phyloP scores from a whole-genome alignment of 2,888 invertebrate genomes.

The Ischnura elegans region DNA sequence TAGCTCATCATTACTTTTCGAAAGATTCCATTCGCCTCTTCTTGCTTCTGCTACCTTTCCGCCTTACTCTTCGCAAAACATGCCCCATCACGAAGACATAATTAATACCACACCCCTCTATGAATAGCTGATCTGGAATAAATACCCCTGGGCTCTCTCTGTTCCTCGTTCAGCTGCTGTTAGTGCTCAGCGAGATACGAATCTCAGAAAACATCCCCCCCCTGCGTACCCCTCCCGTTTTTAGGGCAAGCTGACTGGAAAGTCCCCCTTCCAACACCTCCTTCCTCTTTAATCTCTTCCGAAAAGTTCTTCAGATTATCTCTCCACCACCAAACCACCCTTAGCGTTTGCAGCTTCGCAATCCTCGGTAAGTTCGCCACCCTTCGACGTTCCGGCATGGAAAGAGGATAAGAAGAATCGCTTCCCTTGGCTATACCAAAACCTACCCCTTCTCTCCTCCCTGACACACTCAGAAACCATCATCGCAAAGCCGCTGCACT shows the following conservation, averaged over 20 bases:
- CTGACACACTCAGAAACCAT: neutral
- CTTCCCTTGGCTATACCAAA: too few species aligned
- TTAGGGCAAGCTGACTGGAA: neutral
- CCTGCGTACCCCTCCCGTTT: neutral
- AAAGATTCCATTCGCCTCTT: too few species aligned
- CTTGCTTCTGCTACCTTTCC: too few species aligned
- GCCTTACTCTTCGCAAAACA: too few species aligned
- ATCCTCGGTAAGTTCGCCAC: neutral
- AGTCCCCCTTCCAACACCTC: neutral
- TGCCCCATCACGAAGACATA: too few species aligned
- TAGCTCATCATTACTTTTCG: too few species aligned
- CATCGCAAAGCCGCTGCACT: neutral
- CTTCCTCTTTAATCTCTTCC: constrained; percentile 21
- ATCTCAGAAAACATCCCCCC: constrained; percentile 6
- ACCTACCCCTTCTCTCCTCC: too few species aligned
- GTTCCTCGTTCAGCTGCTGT: too few species aligned
- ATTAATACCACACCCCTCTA: too few species aligned
- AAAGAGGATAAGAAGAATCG: neutral
- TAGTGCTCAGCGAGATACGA: neutral
- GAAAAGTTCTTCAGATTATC: constrained; percentile 62
- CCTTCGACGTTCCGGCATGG: neutral
- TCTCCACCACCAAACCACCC: neutral
- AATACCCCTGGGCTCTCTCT: too few species aligned
- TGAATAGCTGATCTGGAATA: too few species aligned
- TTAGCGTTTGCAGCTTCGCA: neutral